Evolutionary conservation across 1,140 invertebrate genomes (phyloP).

Genomic region (Protaetia brevitarsis): DNA sequence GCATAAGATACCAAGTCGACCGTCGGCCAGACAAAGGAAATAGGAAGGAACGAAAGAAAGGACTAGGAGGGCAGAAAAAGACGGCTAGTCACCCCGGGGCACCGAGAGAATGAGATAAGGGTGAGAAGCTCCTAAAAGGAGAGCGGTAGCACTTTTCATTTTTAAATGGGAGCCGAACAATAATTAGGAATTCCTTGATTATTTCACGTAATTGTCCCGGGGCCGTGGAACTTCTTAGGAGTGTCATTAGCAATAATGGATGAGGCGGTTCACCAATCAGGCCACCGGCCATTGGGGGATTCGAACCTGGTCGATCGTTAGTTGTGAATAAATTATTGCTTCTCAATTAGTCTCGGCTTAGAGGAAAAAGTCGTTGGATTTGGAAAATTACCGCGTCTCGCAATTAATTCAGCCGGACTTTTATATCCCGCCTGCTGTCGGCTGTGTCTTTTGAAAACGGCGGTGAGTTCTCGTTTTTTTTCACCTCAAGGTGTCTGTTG

Average conservation of each 20-base stretch:
- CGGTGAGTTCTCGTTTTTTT: too few relatives aligned
- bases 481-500: too few relatives aligned
- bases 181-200: conserved; percentile 42
- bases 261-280: conserved; percentile 39
- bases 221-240: conserved; percentile 35
- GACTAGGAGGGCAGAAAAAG: conserved; percentile 8
- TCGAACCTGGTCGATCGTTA: conserved; percentile 36
- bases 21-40: not conserved
- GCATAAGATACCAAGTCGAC: not conserved
- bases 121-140: conserved; percentile 32
- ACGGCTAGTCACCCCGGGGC: not conserved
- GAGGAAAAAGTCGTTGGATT: conserved; percentile 22
- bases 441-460: too few relatives aligned
- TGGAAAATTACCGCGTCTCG: not conserved
- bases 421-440: too few relatives aligned
- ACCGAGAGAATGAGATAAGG: too few relatives aligned
- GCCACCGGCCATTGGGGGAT: conserved; percentile 31
- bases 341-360: conserved; percentile 41
- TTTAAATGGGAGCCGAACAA: conserved; percentile 36
- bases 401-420: conserved; percentile 22
- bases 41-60: not conserved
- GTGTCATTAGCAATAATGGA: conserved; percentile 46
- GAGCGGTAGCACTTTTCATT: conserved; percentile 36
- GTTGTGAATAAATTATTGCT: conserved; percentile 46
- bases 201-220: conserved; percentile 36